phyloP scores from a whole-genome alignment of 30 jellyfish, hydroid and myxozoan genomes.

The Sanderia malayensis region DNA sequence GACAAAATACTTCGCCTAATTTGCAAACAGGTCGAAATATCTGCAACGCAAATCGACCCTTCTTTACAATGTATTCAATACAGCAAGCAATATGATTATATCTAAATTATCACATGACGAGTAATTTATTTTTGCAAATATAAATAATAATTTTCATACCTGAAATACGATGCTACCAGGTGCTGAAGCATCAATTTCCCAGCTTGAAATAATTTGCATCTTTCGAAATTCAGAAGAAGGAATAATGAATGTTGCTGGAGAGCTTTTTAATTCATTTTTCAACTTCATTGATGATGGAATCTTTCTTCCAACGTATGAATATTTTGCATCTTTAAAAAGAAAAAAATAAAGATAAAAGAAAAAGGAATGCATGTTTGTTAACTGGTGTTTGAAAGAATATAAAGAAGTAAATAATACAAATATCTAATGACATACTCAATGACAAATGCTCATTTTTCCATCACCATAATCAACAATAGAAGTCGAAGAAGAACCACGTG shows the following conservation, averaged over 20 bases:
- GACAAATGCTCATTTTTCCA: constrained; percentile 58
- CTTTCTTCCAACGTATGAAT: constrained; percentile 70
- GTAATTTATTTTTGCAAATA: too few relatives aligned
- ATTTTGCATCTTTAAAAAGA: constrained; percentile 48
- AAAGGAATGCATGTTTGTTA: too few relatives aligned
- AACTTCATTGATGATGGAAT: constrained; percentile 51
- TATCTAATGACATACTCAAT: constrained; percentile 48
- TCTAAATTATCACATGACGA: too few relatives aligned
- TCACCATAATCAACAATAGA: constrained; percentile 79
- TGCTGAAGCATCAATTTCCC: constrained; percentile 75
- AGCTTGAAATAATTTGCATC: constrained; percentile 44
- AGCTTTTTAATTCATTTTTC: constrained; percentile 7
- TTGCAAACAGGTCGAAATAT: constrained; percentile 81
- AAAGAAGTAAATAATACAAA: too few relatives aligned
- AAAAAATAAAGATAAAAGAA: background rate
- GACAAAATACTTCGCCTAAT: constrained; percentile 62
- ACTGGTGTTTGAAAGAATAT: too few relatives aligned
- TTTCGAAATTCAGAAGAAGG: constrained; percentile 63
- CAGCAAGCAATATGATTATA: too few relatives aligned
- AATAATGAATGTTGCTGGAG: constrained; percentile 58
- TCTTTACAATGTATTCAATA: too few relatives aligned
- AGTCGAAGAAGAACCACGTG: constrained; percentile 71
- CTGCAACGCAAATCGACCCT: too few relatives aligned
- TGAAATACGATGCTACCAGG: constrained; percentile 70
- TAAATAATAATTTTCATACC: too few relatives aligned